phyloP scores from a whole-genome alignment of 2,113 vertebrate species.

The Petaurus breviceps region DNA sequence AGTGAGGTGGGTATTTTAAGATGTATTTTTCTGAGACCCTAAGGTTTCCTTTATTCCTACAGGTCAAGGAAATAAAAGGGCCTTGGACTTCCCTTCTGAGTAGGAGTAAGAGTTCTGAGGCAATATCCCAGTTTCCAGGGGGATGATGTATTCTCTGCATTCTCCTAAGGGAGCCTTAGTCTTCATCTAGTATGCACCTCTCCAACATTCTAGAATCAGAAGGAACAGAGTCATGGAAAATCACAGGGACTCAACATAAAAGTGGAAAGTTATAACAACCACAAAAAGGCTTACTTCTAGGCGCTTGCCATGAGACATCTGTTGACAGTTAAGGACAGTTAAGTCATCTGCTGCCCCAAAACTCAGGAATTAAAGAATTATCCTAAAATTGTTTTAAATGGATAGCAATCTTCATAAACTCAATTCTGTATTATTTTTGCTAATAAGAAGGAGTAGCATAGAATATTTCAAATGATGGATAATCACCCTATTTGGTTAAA shows the following conservation, averaged over 20 bases:
- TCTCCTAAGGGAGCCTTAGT: neutral
- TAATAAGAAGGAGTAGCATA: neutral
- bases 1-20: neutral
- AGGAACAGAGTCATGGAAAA: neutral
- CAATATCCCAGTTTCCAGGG: neutral
- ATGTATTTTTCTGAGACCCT: neutral
- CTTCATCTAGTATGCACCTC: neutral
- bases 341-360: neutral
- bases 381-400: neutral
- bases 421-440: neutral
- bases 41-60: neutral
- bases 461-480: neutral
- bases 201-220: neutral
- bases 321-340: neutral
- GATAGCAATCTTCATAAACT: neutral
- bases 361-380: neutral
- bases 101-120: neutral
- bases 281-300: neutral
- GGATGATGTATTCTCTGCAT: neutral
- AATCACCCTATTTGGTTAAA: neutral
- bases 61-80: neutral
- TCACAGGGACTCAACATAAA: neutral
- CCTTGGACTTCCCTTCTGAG: neutral
- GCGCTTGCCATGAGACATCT: neutral
- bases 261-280: neutral